Base-by-base conservation (phyloP, 2,113 vertebrate species). In the Carollia perspicillata region DNA sequence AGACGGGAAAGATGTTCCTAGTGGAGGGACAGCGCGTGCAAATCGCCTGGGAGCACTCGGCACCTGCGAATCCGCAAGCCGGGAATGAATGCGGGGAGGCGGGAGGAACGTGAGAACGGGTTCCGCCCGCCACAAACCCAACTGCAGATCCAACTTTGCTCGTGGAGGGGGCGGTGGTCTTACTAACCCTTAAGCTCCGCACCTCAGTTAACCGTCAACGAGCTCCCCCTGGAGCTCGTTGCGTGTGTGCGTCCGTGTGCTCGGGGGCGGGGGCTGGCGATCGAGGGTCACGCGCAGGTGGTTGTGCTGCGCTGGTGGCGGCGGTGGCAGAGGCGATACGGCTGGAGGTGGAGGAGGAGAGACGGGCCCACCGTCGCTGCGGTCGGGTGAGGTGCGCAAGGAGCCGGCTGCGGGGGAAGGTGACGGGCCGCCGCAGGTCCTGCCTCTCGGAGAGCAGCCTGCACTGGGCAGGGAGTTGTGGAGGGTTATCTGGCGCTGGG, bases 231-330 rank as follows among this genome's bases (percentile, higher is more conserved):
- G n/a, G n/a, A n/a, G n/a, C n/a, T n/a, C n/a, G n/a, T n/a, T n/a
- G n/a, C n/a, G 35, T 14, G 23, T n/a, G 42, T 49, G 33, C 2
- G 14, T 55, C 42, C 17, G 14, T n/a, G 35, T 44, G 30, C 2
- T 23, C 5, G 8, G 81, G 58, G 60, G 60, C 60, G 26, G 42
- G 37, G 35, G 69, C 8, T 37, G 66, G 87, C 17, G 84, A n/a
- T 35, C 23, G 33, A 95, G 84, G 97, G 94, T 97, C 92, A 90
- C 95, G 94, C 93, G 87, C 95, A 75, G 80, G 94, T 95, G 88
- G 96, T 53, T 88, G 20, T 49, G 95, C 84, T 0, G 90, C 71
- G 71, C 58, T 9, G 89, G 72, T 20, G 78, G 84, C 30, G 18
- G 85, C 68, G 74, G 86, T 85, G 13, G 60, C 83, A 42, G 75